Conservation (phyloP, 2,113 vertebrate genomes). For the Callorhinus ursinus region DNA sequence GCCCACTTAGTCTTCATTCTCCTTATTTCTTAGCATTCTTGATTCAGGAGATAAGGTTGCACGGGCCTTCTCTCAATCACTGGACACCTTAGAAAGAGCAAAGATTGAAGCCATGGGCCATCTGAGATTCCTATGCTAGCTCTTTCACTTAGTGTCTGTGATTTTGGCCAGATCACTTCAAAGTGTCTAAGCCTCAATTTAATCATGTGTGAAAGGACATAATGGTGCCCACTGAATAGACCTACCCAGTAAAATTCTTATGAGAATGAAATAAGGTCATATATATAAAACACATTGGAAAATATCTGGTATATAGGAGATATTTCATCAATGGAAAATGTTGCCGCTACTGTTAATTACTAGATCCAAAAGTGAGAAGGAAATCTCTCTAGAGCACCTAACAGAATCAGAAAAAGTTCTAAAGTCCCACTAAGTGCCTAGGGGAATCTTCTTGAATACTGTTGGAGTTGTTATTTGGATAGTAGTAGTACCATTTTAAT, state of each 20-base stretch:
- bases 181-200: neutral
- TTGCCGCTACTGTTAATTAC: neutral
- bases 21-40: neutral
- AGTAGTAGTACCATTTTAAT: neutral
- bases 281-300: neutral
- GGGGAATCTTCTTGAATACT: neutral
- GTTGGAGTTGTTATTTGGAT: neutral
- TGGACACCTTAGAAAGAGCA: neutral
- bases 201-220: neutral
- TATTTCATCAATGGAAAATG: neutral
- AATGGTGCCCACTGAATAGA: neutral
- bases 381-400: neutral
- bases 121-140: neutral
- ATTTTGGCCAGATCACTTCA: neutral
- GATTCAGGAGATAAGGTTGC: neutral
- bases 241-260: neutral
- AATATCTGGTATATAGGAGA: neutral
- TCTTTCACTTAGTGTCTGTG: neutral
- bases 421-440: neutral
- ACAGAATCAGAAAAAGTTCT: neutral
- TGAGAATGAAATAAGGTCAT: neutral
- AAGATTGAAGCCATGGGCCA: neutral
- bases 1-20: neutral
- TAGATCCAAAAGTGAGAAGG: neutral
- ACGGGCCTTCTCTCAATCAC: neutral